These are phyloP conservation scores for Holothuria glaberrima DNA, from an alignment of 35 echinoderm and acorn worm species.

Conservation along the genomic window DNA sequence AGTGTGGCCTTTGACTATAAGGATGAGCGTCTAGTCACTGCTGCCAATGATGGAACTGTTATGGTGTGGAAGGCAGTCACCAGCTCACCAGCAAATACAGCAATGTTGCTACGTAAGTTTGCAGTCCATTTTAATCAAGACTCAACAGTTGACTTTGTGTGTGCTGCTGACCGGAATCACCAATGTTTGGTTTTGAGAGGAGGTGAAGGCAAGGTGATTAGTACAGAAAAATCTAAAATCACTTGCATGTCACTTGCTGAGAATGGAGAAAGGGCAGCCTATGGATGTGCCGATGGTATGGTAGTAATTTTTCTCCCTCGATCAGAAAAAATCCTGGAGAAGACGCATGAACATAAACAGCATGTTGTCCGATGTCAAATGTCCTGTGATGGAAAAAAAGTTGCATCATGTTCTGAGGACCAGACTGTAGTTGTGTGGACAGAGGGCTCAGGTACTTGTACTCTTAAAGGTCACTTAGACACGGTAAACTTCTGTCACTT, in stretches of 20 bases:
- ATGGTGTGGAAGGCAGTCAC: slow-evolving; percentile 87
- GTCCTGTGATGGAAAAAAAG: slow-evolving; percentile 50
- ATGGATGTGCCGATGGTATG: slow-evolving; percentile 62
- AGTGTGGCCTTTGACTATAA: slow-evolving; percentile 75
- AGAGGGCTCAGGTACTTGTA: slow-evolving; percentile 1
- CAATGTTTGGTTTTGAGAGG: slow-evolving; percentile 70
- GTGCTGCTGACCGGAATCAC: slow-evolving; percentile 61
- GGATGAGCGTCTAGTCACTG: slow-evolving; percentile 73
- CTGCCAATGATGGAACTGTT: slow-evolving; percentile 83
- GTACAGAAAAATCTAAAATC: slow-evolving; percentile 59
- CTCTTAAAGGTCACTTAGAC: slow-evolving; percentile 59
- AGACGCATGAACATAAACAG: slow-evolving; percentile 26
- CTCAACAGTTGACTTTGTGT: slow-evolving; percentile 61
- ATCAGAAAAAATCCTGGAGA: not conserved
- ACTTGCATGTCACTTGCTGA: slow-evolving; percentile 33
- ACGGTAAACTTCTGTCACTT: slow-evolving; percentile 49
- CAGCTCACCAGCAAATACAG: slow-evolving; percentile 24
- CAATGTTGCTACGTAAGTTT: slow-evolving; percentile 76
- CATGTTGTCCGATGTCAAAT: slow-evolving; percentile 38
- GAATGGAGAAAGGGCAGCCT: slow-evolving; percentile 53
- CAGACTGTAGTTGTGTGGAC: slow-evolving; percentile 40
- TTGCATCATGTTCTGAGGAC: slow-evolving; percentile 44
- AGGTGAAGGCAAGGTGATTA: slow-evolving; percentile 14
- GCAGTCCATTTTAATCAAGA: slow-evolving; percentile 60
- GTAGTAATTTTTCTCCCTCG: slow-evolving; percentile 50